Conservation (phyloP, 1,140 invertebrate species). For the Heterodera schachtii region DNA sequence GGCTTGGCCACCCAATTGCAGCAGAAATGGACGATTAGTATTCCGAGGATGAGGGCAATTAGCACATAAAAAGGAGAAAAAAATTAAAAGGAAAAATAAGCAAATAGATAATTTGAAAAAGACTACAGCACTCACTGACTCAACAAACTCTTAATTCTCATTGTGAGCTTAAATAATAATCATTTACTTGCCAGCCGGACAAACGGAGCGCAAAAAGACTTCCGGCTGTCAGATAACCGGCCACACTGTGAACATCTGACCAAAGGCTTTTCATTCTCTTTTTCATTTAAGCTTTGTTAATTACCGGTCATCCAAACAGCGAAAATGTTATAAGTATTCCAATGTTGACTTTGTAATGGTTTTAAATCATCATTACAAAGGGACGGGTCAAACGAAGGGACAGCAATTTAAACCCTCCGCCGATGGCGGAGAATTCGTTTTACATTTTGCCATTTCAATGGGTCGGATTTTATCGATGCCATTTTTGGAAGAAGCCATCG, state of each 20-base stretch:
- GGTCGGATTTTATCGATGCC: background rate
- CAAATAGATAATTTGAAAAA: no score
- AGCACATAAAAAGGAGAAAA: background rate
- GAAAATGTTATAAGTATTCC: slow-evolving; percentile 8
- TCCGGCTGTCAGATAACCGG: slow-evolving; percentile 7
- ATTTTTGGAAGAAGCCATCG: background rate
- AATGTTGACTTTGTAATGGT: background rate
- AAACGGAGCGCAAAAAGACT: slow-evolving; percentile 1
- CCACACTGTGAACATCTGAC: slow-evolving; percentile 10
- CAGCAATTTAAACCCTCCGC: background rate
- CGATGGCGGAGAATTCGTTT: no score
- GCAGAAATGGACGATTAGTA: slow-evolving; percentile 4
- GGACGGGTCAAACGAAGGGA: background rate
- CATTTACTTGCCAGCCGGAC: background rate
- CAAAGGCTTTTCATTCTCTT: background rate
- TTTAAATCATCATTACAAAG: background rate
- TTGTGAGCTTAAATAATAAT: background rate
- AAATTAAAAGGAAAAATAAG: no score
- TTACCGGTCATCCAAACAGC: slow-evolving; percentile 11
- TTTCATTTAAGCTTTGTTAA: background rate
- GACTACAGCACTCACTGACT: no score
- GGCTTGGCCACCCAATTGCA: slow-evolving; percentile 15
- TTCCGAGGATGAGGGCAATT: background rate
- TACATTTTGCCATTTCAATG: background rate
- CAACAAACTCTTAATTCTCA: no score